Conservation (phyloP, 2,888 invertebrate species). For the Xanthostigma xanthostigma region DNA sequence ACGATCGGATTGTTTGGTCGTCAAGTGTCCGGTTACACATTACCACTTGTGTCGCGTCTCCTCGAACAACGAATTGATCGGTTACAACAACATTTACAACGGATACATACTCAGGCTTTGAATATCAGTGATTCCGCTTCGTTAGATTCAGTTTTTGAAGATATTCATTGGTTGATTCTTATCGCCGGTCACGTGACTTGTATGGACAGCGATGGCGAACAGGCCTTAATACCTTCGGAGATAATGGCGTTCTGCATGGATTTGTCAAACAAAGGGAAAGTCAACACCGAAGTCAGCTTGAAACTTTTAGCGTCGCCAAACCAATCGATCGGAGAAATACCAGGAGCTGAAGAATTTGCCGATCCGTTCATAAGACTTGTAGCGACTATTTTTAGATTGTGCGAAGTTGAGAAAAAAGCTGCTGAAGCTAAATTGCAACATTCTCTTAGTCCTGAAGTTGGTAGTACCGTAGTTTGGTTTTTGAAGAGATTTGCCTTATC, state of each 20-base stretch:
- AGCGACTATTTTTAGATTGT: constrained; percentile 54
- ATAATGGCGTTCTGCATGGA: constrained; percentile 43
- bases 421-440: constrained; percentile 48
- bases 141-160: constrained; percentile 62
- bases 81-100: constrained; percentile 22
- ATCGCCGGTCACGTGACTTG: constrained; percentile 54
- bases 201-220: constrained; percentile 51
- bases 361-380: constrained; percentile 43
- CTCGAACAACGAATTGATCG: constrained; percentile 25
- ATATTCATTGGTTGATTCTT: constrained; percentile 79
- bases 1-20: constrained; percentile 53
- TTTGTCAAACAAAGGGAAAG: constrained; percentile 26
- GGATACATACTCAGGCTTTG: constrained; percentile 26
- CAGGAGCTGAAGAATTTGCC: constrained; percentile 24
- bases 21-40: constrained; percentile 45
- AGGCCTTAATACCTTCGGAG: constrained; percentile 46
- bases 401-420: constrained; percentile 59
- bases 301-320: constrained; percentile 27
- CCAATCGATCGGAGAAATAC: constrained; percentile 30
- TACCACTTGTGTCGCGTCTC: constrained; percentile 30
- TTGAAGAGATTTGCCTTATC: constrained; percentile 60
- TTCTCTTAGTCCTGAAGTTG: constrained; percentile 65
- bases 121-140: constrained; percentile 22
- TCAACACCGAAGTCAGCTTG: constrained; percentile 24
- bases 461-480: constrained; percentile 64